A percentile compares a stretch with the other conserved stretches of the same genome.
These are phyloP conservation scores for Eurypyga helias DNA, from an alignment of 2,113 vertebrate species.

Conservation along the genomic window DNA sequence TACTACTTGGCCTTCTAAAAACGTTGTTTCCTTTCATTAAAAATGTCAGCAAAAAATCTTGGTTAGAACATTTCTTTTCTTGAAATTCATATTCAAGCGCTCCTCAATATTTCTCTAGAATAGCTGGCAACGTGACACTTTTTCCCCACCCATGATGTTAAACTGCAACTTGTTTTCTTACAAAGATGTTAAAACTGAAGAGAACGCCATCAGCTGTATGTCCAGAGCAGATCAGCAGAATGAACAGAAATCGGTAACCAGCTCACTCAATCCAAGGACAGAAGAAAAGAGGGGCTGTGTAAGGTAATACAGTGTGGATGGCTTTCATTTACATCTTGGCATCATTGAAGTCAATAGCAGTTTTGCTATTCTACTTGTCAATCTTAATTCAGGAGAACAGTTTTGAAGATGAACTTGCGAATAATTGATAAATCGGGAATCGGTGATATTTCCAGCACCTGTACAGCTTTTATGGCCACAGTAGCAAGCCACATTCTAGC, in stretches of 20 bases:
- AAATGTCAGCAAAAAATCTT: not conserved
- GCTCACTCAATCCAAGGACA: not conserved
- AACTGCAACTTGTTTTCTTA: conserved; percentile 2
- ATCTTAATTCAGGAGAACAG: not conserved
- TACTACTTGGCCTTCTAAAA: not conserved
- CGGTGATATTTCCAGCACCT: not conserved
- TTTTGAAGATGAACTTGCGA: not conserved
- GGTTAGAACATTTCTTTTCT: not conserved
- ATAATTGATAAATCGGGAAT: not conserved
- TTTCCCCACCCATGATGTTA: not conserved
- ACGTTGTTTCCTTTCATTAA: not conserved
- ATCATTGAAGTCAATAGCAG: not conserved
- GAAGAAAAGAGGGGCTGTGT: conserved; percentile 15
- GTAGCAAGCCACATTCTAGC: not conserved
- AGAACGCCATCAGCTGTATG: not conserved
- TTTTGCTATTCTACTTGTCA: not conserved
- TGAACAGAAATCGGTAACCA: not conserved
- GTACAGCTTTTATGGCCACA: not conserved
- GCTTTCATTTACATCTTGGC: not conserved
- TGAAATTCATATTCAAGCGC: not conserved
- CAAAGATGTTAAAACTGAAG: conserved; percentile 26
- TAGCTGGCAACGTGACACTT: not conserved
- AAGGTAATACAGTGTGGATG: conserved; percentile 56
- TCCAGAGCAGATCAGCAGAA: not conserved
- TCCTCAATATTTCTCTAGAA: not conserved